Base-by-base conservation (phyloP, 1,140 invertebrate species). In the Drosophila micromelanica region DNA sequence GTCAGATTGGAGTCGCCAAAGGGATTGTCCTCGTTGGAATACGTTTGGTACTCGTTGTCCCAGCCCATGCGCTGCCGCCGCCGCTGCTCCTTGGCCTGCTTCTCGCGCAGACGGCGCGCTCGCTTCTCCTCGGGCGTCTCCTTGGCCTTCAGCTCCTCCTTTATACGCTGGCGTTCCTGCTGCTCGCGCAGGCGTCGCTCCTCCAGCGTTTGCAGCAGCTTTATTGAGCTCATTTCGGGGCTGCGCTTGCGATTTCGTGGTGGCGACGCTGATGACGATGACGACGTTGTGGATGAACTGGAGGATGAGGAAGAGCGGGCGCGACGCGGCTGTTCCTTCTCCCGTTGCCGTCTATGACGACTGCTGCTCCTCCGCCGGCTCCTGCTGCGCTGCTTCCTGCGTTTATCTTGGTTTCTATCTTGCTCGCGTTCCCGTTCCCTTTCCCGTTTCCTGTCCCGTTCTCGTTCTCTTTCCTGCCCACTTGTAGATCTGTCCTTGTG, bases 1-100 rank as follows among this genome's bases (percentile, higher is more conserved):
- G 97, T 93, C 6, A 99, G 94, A 92, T 98, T 97, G 9, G 96
- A 97, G 94, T 99, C 99, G 2, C 99, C 98, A 93, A 99, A 99
- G 0, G 99, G 99, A 93, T 99, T 99, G 92, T 99, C 98, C 20
- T 96, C 96, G 93, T 99, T 99, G 9, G 98, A 99, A 90, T 99
- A 99, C 80, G 98, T 97, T 17, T 97, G 93, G 91, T 98, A 98
- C 92, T 99, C 98, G 78, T 97, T 97, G 93, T 98, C 97, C 98
- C 97, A 99, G 2, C 98, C 98, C 97, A 98, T 98, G 72, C 97
- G 93, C 92, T 98, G 95, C 72, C 98, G 97, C 3, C 97, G 92
- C 67, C 96, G 96, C 17, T 96, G 93, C 93, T 99, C 98, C 91
- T 99, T 99, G 0, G 95, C 95, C 92, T 98, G 96, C 91, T 99